A percentile compares a stretch with the other conserved stretches of the same genome.
Conservation (phyloP, 2,113 vertebrate genomes). For the Pomatorhinus ruficollis region DNA sequence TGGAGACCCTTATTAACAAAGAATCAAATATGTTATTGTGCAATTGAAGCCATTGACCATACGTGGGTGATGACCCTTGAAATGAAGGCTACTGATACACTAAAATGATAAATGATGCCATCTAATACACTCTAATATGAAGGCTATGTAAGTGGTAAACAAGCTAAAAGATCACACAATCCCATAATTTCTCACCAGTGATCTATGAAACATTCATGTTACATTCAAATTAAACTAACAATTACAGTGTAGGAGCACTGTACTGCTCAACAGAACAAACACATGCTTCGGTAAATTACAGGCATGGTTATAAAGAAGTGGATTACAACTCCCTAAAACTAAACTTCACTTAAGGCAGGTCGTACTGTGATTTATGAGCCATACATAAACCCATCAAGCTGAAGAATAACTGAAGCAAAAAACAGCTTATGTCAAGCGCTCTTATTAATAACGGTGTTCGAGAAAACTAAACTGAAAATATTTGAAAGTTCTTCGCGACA, state of each 20-base stretch:
- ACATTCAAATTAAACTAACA: neutral
- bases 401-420: neutral
- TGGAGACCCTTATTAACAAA: neutral
- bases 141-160: neutral
- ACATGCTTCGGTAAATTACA: neutral
- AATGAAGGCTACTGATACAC: constrained; percentile 62
- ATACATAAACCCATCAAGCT: neutral
- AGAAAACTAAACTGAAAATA: neutral
- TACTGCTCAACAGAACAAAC: neutral
- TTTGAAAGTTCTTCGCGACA: neutral
- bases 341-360: constrained; percentile 12
- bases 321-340: constrained; percentile 22
- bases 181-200: neutral
- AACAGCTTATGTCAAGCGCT: neutral
- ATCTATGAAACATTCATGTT: neutral
- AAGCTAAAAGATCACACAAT: neutral
- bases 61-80: constrained; percentile 51
- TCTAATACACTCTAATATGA: neutral
- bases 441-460: neutral
- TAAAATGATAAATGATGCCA: neutral
- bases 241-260: neutral
- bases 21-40: neutral
- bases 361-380: constrained; percentile 6
- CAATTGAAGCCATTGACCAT: neutral
- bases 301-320: neutral